Conservation (phyloP, 2,113 vertebrate genomes). For the Brachypodius melanocephalos region DNA sequence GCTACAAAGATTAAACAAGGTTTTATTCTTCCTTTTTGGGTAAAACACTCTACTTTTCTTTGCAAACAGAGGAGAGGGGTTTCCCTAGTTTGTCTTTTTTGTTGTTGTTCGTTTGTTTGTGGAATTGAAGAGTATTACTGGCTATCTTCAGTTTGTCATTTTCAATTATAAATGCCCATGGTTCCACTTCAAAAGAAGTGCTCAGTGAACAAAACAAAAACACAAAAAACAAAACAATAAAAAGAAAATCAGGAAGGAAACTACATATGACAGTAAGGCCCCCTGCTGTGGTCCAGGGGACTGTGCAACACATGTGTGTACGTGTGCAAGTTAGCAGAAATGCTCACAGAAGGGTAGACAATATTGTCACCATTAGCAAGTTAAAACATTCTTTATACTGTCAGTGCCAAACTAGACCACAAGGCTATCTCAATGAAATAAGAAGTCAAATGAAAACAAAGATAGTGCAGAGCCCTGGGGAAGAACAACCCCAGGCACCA, state of each 20-base stretch:
- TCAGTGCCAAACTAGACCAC: neutral
- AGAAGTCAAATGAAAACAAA: neutral
- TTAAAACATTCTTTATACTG: neutral
- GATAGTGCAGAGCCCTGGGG: neutral
- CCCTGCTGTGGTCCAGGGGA: neutral
- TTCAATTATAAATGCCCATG: conserved; percentile 8
- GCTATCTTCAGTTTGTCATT: conserved; percentile 46
- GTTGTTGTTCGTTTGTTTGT: neutral
- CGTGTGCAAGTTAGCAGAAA: neutral
- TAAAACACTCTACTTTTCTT: neutral
- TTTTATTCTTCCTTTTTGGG: neutral
- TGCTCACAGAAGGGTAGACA: neutral
- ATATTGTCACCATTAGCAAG: neutral
- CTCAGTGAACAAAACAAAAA: neutral
- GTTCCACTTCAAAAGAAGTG: conserved; percentile 46
- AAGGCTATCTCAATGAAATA: neutral
- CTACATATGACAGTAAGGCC: neutral
- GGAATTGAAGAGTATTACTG: conserved; percentile 40
- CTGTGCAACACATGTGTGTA: neutral
- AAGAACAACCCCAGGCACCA: neutral
- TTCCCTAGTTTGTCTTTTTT: neutral
- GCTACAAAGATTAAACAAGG: neutral
- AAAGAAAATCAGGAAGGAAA: neutral
- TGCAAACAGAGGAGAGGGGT: neutral
- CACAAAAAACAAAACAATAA: neutral